A percentile compares a stretch with the other conserved stretches of the same genome.
Conservation (phyloP, 2,888 invertebrate genomes). For the Lasioglossum vierecki region DNA sequence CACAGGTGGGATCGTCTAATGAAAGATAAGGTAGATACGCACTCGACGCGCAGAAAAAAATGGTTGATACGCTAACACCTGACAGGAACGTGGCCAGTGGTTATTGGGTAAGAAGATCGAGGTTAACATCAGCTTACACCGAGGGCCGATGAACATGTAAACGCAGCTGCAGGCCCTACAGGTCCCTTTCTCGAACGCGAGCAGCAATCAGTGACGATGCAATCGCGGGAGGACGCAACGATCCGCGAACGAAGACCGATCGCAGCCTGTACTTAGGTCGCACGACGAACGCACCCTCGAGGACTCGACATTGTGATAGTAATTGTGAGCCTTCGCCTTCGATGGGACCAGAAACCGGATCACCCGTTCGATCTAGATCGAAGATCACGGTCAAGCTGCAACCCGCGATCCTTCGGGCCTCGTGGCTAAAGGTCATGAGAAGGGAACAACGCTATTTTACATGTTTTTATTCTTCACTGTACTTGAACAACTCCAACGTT, state of each 20-base stretch:
- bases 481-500: background rate
- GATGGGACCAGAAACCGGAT: conserved; percentile 77
- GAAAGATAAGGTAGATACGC: background rate
- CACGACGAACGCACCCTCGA: conserved; percentile 71
- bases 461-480: background rate
- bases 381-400: conserved; percentile 70
- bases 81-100: conserved; percentile 26
- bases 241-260: conserved; percentile 67
- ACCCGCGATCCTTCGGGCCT: conserved; percentile 26
- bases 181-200: conserved; percentile 53
- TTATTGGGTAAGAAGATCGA: conserved; percentile 22
- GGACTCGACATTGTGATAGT: conserved; percentile 77
- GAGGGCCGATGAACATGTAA: conserved; percentile 60
- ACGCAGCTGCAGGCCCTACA: conserved; percentile 64
- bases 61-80: conserved; percentile 29
- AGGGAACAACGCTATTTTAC: background rate
- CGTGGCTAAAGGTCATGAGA: conserved; percentile 56
- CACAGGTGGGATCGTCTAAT: background rate
- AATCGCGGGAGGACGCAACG: conserved; percentile 68
- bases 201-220: conserved; percentile 69
- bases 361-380: conserved; percentile 73
- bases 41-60: background rate
- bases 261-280: conserved; percentile 76
- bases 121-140: conserved; percentile 44
- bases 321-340: conserved; percentile 74